These are phyloP conservation scores for Campoplex capitator DNA, from an alignment of 2,888 invertebrate species.

Conservation along the genomic window DNA sequence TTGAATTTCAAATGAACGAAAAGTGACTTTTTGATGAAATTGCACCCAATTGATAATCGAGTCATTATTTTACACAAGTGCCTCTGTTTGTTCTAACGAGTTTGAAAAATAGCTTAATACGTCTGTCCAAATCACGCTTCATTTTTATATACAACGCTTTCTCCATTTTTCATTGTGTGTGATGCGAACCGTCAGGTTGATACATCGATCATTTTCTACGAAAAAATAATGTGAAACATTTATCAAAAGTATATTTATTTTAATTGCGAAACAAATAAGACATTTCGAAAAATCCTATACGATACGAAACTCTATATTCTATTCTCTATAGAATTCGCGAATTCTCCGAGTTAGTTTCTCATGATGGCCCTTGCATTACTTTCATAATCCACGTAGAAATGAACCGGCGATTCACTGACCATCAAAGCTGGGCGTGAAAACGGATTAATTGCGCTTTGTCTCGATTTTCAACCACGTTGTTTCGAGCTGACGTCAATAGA, in stretches of 20 bases:
- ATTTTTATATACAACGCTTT: background rate
- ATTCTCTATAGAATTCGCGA: background rate
- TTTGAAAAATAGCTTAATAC: background rate
- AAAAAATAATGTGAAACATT: background rate
- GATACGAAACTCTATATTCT: background rate
- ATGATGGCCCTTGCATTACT: background rate
- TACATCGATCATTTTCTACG: background rate
- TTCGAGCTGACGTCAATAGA: conserved; percentile 69
- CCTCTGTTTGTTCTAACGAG: background rate
- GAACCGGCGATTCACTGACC: conserved; percentile 17
- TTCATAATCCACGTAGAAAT: conserved; percentile 7
- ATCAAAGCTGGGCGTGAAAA: conserved; percentile 58
- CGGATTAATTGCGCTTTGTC: conserved; percentile 77
- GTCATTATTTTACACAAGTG: background rate
- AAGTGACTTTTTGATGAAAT: background rate
- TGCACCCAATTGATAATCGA: background rate
- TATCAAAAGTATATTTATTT: background rate
- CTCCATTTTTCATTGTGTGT: background rate
- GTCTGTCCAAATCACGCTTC: background rate
- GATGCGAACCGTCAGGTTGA: background rate
- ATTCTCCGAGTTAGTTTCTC: background rate
- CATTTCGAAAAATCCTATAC: background rate
- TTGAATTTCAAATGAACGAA: background rate
- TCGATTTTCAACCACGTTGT: conserved; percentile 67
- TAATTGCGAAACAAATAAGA: too few relatives aligned